phyloP scores from a whole-genome alignment of 2,888 invertebrate genomes.

The Argynnis bischoffii region DNA sequence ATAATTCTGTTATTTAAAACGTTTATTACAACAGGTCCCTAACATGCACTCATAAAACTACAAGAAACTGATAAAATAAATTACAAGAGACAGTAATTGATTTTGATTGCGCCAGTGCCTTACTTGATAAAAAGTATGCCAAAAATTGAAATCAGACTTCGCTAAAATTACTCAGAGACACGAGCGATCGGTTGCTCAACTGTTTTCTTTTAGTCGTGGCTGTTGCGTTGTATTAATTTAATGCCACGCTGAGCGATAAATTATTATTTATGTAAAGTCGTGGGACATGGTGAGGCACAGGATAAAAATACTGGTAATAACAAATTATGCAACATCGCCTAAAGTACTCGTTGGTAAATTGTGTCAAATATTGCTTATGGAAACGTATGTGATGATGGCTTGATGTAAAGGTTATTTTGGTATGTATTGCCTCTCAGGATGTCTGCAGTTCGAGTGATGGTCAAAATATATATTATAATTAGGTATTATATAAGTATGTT shows the following conservation, averaged over 20 bases:
- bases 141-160: conserved; percentile 39
- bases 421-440: too few species aligned
- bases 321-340: conserved; percentile 17
- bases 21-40: neutral
- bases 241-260: conserved; percentile 25
- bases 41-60: neutral
- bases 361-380: too few species aligned
- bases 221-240: conserved; percentile 26
- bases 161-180: conserved; percentile 43
- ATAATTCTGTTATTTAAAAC: neutral
- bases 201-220: conserved; percentile 17
- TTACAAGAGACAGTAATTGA: conserved; percentile 43
- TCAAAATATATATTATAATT: too few species aligned
- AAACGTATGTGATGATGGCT: too few species aligned
- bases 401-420: too few species aligned
- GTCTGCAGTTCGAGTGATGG: too few species aligned
- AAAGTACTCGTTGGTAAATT: neutral
- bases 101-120: conserved; percentile 42
- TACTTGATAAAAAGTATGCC: conserved; percentile 42
- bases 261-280: conserved; percentile 22
- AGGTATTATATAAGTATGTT: too few species aligned
- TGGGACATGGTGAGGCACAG: neutral
- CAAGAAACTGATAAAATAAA: conserved; percentile 2
- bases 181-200: conserved; percentile 39
- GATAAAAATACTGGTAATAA: conserved; percentile 6